Conservation (phyloP, 2,113 vertebrate genomes). For the Motacilla tschutschensis region DNA sequence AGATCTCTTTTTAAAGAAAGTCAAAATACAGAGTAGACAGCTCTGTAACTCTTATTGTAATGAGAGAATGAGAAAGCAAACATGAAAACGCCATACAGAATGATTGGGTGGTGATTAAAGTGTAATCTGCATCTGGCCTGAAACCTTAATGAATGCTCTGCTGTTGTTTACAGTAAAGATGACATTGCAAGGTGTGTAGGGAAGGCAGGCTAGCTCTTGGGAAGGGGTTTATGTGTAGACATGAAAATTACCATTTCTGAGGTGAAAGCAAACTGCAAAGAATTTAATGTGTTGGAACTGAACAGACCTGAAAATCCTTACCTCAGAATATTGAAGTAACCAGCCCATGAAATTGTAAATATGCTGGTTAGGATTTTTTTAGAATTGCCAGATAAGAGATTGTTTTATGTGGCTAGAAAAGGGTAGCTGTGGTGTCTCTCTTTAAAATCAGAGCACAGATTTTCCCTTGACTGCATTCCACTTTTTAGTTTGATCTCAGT, state of each 20-base stretch:
- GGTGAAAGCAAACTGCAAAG: background rate
- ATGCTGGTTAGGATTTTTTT: background rate
- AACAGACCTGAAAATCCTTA: background rate
- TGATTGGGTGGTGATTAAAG: conserved; percentile 4
- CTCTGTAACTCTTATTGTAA: background rate
- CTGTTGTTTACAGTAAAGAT: conserved; percentile 8
- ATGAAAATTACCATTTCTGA: conserved; percentile 10
- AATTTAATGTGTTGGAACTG: background rate
- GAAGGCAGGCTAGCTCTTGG: background rate
- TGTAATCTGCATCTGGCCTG: background rate
- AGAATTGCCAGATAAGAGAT: background rate
- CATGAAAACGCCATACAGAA: background rate
- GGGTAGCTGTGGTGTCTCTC: background rate
- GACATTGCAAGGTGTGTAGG: background rate
- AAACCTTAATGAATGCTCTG: background rate
- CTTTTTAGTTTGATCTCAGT: background rate
- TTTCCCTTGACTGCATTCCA: background rate
- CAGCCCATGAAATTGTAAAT: background rate
- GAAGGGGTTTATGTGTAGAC: background rate
- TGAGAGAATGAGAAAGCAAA: conserved; percentile 1
- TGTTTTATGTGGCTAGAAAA: background rate
- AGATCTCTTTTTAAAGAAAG: background rate
- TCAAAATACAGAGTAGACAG: background rate
- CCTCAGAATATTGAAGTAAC: background rate
- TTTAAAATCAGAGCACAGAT: background rate